Evolutionary conservation across 2,113 vertebrate species (phyloP).

Genomic region (Emydocephalus ijimae): DNA sequence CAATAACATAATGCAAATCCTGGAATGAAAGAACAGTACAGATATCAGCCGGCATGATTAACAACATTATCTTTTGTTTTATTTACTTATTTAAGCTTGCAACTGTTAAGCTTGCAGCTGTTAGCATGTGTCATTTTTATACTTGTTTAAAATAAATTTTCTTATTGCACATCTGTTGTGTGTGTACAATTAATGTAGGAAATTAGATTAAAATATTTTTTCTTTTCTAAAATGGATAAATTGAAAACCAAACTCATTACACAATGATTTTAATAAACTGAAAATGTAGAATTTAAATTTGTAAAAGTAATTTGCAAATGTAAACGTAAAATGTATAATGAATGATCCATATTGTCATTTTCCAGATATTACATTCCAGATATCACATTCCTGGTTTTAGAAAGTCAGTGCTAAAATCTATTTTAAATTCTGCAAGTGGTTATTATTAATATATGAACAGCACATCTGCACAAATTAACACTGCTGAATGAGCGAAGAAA

Average conservation of each 20-base stretch:
- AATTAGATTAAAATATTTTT: slow-evolving; percentile 54
- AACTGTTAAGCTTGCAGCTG: slow-evolving; percentile 28
- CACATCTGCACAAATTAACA: too few species aligned
- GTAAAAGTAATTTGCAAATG: not conserved
- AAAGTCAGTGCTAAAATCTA: slow-evolving; percentile 49
- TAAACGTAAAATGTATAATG: slow-evolving; percentile 53
- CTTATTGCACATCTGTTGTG: slow-evolving; percentile 51
- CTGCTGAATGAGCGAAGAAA: not conserved
- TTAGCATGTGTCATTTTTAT: slow-evolving; percentile 42
- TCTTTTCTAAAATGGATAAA: slow-evolving; percentile 54
- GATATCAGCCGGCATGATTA: not conserved
- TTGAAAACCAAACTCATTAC: slow-evolving; percentile 39
- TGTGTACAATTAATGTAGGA: slow-evolving; percentile 54
- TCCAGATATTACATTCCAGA: slow-evolving; percentile 48
- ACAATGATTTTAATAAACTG: slow-evolving; percentile 53
- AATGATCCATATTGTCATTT: slow-evolving; percentile 55
- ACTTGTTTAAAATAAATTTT: slow-evolving; percentile 50
- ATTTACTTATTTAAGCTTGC: slow-evolving; percentile 27
- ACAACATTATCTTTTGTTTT: slow-evolving; percentile 24
- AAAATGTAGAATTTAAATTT: slow-evolving; percentile 59
- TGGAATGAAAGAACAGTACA: slow-evolving; percentile 1
- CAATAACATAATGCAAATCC: not conserved
- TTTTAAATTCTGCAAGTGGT: slow-evolving; percentile 37
- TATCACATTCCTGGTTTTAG: slow-evolving; percentile 43
- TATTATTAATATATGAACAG: slow-evolving; percentile 43